phyloP scores from a whole-genome alignment of 2,797 vertebrate species.

The Perodicticus potto region DNA sequence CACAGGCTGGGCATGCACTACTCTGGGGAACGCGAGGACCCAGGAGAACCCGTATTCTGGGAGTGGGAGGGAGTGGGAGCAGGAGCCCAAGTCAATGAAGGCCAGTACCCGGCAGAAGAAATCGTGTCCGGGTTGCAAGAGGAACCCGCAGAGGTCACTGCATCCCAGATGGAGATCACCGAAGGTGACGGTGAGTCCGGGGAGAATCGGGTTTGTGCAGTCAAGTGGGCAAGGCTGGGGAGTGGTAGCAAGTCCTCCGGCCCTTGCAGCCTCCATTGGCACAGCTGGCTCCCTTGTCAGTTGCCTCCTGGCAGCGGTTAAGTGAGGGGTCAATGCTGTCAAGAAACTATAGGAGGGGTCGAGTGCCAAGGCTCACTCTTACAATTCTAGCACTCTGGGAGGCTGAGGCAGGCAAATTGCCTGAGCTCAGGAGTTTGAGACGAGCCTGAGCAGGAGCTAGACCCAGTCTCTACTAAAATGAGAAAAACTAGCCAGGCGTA shows the following conservation, averaged over 20 bases:
- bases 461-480: too few relatives aligned
- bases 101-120: neutral
- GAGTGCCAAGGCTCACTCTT: too few relatives aligned
- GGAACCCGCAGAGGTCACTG: neutral
- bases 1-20: neutral
- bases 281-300: neutral
- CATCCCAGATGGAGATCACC: fast-evolving
- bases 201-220: neutral
- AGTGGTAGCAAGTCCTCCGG: neutral
- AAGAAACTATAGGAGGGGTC: neutral
- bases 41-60: neutral
- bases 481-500: too few relatives aligned
- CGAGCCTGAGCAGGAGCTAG: too few relatives aligned
- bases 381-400: too few relatives aligned
- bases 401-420: too few relatives aligned
- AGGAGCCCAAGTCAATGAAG: neutral
- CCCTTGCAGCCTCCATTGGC: neutral
- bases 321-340: neutral
- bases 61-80: fast-evolving
- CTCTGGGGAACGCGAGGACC: neutral
- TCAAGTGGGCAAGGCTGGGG: fast-evolving
- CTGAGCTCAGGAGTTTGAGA: too few relatives aligned
- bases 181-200: neutral
- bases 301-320: neutral
- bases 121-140: neutral